Conservation (phyloP, 1,140 invertebrate genomes). For the Hetaerina americana region DNA sequence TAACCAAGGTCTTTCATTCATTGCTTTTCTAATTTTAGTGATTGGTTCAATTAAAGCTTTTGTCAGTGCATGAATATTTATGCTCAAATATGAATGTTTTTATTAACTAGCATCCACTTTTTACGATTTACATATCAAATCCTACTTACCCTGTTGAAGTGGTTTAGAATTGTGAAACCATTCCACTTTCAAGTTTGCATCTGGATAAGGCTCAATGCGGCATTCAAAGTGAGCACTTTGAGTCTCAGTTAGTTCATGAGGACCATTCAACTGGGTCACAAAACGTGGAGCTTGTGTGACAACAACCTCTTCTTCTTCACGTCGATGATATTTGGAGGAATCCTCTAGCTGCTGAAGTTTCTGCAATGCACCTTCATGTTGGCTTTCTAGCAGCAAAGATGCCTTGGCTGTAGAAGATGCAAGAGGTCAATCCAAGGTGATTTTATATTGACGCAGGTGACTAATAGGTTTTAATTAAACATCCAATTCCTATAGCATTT, state of each 20-base stretch:
- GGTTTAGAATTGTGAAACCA: slow-evolving; percentile 91
- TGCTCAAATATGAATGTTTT: background rate
- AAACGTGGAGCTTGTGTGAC: slow-evolving; percentile 75
- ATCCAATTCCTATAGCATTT: no score
- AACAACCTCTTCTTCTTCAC: slow-evolving; percentile 65
- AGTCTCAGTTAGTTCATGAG: slow-evolving; percentile 64
- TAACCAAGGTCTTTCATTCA: no score
- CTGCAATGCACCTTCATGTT: slow-evolving; percentile 76
- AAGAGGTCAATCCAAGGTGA: no score
- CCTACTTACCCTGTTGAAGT: slow-evolving; percentile 49
- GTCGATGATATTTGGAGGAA: slow-evolving; percentile 56
- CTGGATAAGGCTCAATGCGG: slow-evolving; percentile 87
- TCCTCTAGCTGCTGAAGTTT: slow-evolving; percentile 82
- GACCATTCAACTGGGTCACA: slow-evolving; percentile 71
- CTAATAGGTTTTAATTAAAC: no score
- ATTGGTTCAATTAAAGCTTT: no score
- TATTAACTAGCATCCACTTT: background rate
- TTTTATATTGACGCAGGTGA: no score
- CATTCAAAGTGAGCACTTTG: slow-evolving; percentile 93
- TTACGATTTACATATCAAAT: no score
- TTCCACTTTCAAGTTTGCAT: slow-evolving; percentile 82
- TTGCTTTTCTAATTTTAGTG: no score
- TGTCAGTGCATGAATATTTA: no score
- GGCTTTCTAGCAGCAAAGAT: slow-evolving; percentile 71
- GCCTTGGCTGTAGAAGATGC: slow-evolving; percentile 50